phyloP scores from a whole-genome alignment of 2,797 vertebrate genomes.

The Kryptolebias ocellatus region DNA sequence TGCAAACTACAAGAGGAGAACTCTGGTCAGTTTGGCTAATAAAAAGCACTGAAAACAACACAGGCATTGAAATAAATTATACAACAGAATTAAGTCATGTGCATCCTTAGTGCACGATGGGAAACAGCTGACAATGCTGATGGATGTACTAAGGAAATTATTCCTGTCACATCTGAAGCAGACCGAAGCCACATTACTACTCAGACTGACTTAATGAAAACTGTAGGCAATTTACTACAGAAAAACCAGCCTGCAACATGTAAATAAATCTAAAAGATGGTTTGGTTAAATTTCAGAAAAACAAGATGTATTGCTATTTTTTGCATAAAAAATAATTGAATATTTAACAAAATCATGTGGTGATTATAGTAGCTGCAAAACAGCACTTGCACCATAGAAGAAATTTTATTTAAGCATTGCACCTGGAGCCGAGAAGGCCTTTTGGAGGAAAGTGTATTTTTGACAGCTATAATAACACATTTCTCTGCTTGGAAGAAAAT shows the following conservation, averaged over 20 bases:
- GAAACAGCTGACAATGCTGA: slow-evolving; percentile 35
- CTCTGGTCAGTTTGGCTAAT: slow-evolving; percentile 15
- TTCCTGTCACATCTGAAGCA: slow-evolving; percentile 23
- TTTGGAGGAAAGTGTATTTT: slow-evolving; percentile 41
- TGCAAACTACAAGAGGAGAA: slow-evolving; percentile 12
- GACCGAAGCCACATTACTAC: slow-evolving; percentile 5
- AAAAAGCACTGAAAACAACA: not conserved
- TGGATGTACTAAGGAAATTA: slow-evolving; percentile 64
- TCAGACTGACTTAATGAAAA: slow-evolving; percentile 31
- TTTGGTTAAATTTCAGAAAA: not conserved
- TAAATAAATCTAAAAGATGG: not conserved
- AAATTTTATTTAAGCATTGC: slow-evolving; percentile 40
- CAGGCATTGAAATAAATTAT: not conserved
- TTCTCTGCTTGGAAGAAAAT: slow-evolving; percentile 66
- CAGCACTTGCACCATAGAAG: slow-evolving; percentile 7
- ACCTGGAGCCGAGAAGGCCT: slow-evolving; percentile 31
- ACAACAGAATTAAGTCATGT: not conserved
- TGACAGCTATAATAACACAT: slow-evolving; percentile 67
- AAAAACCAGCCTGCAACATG: not conserved
- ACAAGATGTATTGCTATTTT: not conserved
- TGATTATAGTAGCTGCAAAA: not conserved
- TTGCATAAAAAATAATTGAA: slow-evolving; percentile 24
- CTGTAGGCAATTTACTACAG: not conserved
- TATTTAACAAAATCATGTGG: not conserved
- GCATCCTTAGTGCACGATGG: slow-evolving; percentile 10